These are phyloP conservation scores for Pterostichus madidus DNA, from an alignment of 2,888 invertebrate species.

Conservation along the genomic window DNA sequence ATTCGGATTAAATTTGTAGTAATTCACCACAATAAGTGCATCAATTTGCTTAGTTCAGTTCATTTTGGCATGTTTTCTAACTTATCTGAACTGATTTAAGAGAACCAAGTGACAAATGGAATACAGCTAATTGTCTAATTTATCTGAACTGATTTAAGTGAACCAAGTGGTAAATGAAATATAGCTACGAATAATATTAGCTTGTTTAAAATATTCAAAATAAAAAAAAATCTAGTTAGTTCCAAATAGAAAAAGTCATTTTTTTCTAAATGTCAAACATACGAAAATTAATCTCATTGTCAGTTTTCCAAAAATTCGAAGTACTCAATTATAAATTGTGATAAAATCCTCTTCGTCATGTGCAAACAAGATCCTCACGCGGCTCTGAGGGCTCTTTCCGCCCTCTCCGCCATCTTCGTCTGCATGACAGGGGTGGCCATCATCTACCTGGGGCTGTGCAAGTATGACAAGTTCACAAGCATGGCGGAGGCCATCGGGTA, in stretches of 20 bases:
- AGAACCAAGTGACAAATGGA: too few species aligned
- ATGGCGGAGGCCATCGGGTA: conserved; percentile 19
- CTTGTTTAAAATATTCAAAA: too few species aligned
- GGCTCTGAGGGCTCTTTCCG: neutral
- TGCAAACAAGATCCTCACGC: conserved; percentile 11
- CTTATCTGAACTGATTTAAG: too few species aligned
- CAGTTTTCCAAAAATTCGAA: neutral
- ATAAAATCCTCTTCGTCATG: neutral
- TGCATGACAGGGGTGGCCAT: conserved; percentile 8
- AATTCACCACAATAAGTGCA: too few species aligned
- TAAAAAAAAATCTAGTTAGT: neutral
- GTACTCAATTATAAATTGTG: neutral
- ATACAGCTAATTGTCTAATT: too few species aligned
- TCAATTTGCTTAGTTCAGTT: too few species aligned
- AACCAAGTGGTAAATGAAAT: too few species aligned
- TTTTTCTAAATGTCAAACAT: conserved; percentile 5
- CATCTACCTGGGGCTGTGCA: conserved; percentile 20
- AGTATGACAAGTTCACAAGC: conserved; percentile 1
- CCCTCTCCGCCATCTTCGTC: neutral
- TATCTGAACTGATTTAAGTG: too few species aligned
- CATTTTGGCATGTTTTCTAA: too few species aligned
- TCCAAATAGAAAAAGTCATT: neutral
- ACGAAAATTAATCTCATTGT: neutral
- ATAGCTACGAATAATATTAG: too few species aligned
- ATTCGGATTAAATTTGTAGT: too few species aligned